phyloP scores from a whole-genome alignment of 2,888 invertebrate species.

The Eilema caniola region DNA sequence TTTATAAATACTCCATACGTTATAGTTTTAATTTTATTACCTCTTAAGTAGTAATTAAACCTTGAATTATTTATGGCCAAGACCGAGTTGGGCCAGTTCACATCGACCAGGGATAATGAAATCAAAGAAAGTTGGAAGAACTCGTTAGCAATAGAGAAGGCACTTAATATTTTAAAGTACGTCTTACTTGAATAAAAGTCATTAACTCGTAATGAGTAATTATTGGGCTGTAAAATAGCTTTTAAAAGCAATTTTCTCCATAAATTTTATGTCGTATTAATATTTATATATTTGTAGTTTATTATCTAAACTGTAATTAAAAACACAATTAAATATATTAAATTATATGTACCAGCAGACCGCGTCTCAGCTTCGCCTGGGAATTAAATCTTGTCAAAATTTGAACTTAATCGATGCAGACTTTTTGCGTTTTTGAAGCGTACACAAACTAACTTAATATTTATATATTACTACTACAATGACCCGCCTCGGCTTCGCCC shows the following conservation, averaged over 20 bases:
- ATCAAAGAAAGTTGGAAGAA: constrained; percentile 2
- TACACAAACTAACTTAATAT: too few species aligned
- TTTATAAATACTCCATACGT: constrained; percentile 18
- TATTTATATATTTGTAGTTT: neutral
- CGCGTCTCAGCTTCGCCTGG: too few species aligned
- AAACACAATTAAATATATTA: neutral
- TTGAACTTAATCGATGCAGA: too few species aligned
- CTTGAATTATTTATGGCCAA: constrained; percentile 10
- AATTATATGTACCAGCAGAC: too few species aligned
- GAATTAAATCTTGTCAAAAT: too few species aligned
- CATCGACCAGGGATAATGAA: constrained; percentile 9
- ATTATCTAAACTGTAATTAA: neutral
- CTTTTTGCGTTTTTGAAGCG: too few species aligned
- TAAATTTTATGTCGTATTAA: neutral
- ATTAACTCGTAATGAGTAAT: neutral
- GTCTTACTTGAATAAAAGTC: neutral
- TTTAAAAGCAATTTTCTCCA: neutral
- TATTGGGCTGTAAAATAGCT: neutral
- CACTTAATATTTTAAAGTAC: neutral
- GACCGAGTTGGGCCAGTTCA: neutral
- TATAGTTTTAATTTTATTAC: constrained; percentile 18
- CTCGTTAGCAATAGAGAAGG: constrained; percentile 17
- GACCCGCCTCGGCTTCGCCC: too few species aligned
- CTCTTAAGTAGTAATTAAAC: constrained; percentile 18
- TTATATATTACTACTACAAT: too few species aligned